phyloP scores from a whole-genome alignment of 1,140 invertebrate species.

The Leptinotarsa lineolata region DNA sequence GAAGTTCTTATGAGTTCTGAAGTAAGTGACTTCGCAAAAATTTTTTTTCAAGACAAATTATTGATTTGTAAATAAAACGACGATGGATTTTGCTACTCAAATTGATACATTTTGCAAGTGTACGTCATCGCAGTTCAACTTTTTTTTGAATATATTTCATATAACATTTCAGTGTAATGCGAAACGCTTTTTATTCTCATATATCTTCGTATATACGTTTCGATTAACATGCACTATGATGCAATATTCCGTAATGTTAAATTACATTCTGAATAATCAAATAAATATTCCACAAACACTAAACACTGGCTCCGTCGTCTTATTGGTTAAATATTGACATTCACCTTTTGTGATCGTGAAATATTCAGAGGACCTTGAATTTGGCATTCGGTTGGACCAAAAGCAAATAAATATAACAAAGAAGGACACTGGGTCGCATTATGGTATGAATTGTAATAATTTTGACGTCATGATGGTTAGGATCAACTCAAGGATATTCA shows the following conservation, averaged over 20 bases:
- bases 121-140: too few relatives aligned
- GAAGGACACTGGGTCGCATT: neutral
- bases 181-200: too few relatives aligned
- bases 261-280: neutral
- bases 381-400: neutral
- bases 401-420: neutral
- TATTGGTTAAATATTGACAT: conserved; percentile 19
- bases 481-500: neutral
- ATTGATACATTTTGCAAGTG: too few relatives aligned
- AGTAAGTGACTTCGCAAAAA: too few relatives aligned
- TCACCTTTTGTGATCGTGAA: conserved; percentile 21
- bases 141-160: too few relatives aligned
- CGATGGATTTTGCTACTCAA: too few relatives aligned
- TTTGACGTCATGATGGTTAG: neutral
- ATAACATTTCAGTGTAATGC: too few relatives aligned
- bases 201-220: too few relatives aligned
- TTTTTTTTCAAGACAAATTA: too few relatives aligned
- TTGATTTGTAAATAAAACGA: too few relatives aligned
- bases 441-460: neutral
- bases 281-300: neutral
- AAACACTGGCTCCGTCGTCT: neutral
- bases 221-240: too few relatives aligned
- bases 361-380: conserved; percentile 15
- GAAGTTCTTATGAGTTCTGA: too few relatives aligned
- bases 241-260: neutral